Evolutionary conservation across 2,797 vertebrate genomes (phyloP), one percentile per base, ranked within the genome.

Genomic region (Enteromius mattozi): DNA sequence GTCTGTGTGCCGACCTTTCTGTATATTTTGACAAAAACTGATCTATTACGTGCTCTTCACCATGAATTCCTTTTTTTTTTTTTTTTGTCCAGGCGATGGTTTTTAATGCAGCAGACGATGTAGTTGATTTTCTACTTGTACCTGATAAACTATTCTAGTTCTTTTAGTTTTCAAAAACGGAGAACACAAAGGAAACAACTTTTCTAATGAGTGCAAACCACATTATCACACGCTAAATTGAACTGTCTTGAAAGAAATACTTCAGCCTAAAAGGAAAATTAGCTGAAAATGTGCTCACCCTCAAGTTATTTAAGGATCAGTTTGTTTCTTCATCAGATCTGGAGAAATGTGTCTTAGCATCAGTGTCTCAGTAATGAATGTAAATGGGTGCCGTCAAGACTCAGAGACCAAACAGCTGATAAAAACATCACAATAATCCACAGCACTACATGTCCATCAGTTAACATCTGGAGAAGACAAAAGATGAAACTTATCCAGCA

Each of bases 91-190:
- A 24, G 45, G 3, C 45, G 17, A 24, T 54, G 30, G 45, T 27
- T 54, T 65, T 54, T 76, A 54, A 19, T 33, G 37, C 80, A 45
- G 37, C 51, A 27, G 42, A 35, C 14, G 21, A 49, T 37, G 71
- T 51, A 24, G 59, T 51, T 40, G 42, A 65, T 66, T 75, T 75
- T 65, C 47, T 81, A 70, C 37, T 33, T 59, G 37, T n/a, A 33
- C 14, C 51, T 17, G 6, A 45, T 24, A 59, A 40, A 17, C 30
- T 2, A 71, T 30, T 27, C 71, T 49, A 66, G 77, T 66, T 17
- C 56, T 66, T 8, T 66, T 65, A 66, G 77, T 19, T 30, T 65
- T 35, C 10, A 63, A 21, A 85, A 83, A 40, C 49, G 3, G n/a
- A 4, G 75, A 74, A 79, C 47, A 66, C 81, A 13, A 66, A 33